Percentiles rank a stretch among this genome's conserved stretches.
These are phyloP conservation scores for Aythya fuligula DNA, from an alignment of 2,797 vertebrate species.

Conservation along the genomic window DNA sequence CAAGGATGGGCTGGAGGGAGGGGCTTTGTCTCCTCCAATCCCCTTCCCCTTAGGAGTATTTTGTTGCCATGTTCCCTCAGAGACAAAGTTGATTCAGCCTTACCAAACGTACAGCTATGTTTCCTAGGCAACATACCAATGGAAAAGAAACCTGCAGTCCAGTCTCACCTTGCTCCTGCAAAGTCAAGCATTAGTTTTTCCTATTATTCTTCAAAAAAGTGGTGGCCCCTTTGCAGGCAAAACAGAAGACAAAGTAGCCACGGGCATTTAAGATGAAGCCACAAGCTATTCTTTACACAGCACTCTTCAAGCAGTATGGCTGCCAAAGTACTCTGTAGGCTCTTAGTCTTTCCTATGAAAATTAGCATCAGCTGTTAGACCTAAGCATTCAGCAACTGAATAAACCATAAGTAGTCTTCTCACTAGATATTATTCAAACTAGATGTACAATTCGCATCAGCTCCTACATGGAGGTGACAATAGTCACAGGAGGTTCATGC, in stretches of 20 bases:
- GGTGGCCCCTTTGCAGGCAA: background rate
- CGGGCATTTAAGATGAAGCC: background rate
- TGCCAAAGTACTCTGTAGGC: background rate
- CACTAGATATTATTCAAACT: background rate
- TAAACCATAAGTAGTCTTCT: background rate
- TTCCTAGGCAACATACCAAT: slow-evolving; percentile 59
- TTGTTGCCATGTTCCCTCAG: background rate
- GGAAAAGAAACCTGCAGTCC: background rate
- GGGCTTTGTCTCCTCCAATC: background rate
- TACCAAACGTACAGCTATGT: background rate
- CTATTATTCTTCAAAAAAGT: background rate
- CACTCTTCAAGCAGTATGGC: background rate
- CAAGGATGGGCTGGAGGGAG: background rate
- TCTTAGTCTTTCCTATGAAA: background rate
- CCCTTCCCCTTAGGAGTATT: background rate
- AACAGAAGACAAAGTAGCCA: background rate
- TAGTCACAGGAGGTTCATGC: background rate
- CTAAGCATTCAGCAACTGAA: background rate
- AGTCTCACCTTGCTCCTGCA: background rate
- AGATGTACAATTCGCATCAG: background rate
- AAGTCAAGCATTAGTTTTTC: background rate
- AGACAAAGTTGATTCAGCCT: background rate
- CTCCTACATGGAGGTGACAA: background rate
- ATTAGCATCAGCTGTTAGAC: background rate
- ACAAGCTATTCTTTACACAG: background rate